Evolutionary conservation across 2,797 vertebrate species (phyloP).

Genomic region (Poeciliopsis gracilis): DNA sequence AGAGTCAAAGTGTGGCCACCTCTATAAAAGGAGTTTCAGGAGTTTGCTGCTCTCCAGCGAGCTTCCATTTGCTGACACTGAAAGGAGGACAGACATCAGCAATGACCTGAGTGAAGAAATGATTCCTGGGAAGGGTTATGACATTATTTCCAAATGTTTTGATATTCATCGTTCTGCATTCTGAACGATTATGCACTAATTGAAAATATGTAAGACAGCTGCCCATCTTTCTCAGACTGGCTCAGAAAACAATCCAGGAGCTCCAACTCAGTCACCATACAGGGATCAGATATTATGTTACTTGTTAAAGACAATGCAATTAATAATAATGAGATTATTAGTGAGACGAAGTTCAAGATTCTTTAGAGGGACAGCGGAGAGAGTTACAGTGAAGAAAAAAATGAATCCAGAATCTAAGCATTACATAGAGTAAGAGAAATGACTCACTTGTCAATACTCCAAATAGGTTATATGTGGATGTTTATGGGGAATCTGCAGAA

Average conservation of each 20-base stretch:
- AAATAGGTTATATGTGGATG: not conserved
- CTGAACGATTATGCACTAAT: not conserved
- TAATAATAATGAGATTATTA: too few relatives aligned
- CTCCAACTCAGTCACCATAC: not conserved
- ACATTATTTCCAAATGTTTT: not conserved
- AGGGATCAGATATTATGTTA: not conserved
- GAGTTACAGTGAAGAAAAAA: not conserved
- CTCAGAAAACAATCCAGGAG: not conserved
- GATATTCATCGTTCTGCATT: not conserved
- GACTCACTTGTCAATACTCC: not conserved
- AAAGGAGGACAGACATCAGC: conserved; percentile 5
- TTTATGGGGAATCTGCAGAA: not conserved
- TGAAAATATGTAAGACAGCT: conserved; percentile 1
- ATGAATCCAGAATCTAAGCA: not conserved
- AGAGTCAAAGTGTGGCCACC: not conserved
- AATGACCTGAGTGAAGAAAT: not conserved
- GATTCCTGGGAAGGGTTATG: not conserved
- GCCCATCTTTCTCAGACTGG: not conserved
- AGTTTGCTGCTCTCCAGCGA: not conserved
- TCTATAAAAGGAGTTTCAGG: conserved; percentile 1
- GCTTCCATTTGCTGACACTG: not conserved
- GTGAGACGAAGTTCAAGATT: not conserved
- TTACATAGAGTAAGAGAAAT: not conserved
- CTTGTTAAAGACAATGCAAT: too few relatives aligned
- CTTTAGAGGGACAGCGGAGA: not conserved